Evolutionary conservation across 30 jellyfish, hydroid and myxozoan species (phyloP).

Genomic region (Aurelia aurita): DNA sequence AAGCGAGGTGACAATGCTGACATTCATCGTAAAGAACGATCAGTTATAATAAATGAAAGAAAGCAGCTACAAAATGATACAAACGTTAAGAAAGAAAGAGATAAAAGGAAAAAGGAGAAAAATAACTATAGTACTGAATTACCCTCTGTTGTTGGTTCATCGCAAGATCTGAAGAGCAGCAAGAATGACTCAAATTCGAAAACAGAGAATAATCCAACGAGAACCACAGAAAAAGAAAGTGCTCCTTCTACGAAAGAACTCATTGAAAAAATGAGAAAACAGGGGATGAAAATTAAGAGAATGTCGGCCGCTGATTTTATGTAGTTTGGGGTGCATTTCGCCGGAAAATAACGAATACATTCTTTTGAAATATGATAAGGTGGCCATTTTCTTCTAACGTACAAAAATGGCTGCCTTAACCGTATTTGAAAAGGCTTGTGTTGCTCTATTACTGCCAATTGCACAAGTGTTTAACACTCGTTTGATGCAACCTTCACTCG

Average conservation of each 20-base stretch:
- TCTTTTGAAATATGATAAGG: too few species aligned
- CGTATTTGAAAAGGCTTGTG: too few species aligned
- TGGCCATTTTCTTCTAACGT: too few species aligned
- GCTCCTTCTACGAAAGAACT: constrained; percentile 47
- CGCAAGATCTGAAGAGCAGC: background rate
- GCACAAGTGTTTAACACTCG: too few species aligned
- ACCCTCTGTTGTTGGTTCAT: background rate
- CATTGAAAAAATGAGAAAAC: constrained; percentile 53
- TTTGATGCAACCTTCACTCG: too few species aligned
- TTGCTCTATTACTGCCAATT: too few species aligned
- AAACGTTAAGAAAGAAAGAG: background rate
- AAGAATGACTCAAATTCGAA: background rate
- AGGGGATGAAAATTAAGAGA: constrained; percentile 48
- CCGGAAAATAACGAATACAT: too few species aligned
- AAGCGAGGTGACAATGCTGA: background rate
- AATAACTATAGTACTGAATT: background rate
- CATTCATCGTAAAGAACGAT: background rate
- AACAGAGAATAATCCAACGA: background rate
- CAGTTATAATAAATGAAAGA: background rate
- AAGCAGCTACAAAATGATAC: background rate
- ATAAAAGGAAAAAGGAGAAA: background rate
- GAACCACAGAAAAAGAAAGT: constrained; percentile 1
- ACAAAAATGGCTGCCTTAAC: too few species aligned
- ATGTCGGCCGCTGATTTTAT: constrained; percentile 78
- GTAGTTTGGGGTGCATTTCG: background rate